phyloP scores from a whole-genome alignment of 2,113 vertebrate species.

The Onychorhynchus coronatus region DNA sequence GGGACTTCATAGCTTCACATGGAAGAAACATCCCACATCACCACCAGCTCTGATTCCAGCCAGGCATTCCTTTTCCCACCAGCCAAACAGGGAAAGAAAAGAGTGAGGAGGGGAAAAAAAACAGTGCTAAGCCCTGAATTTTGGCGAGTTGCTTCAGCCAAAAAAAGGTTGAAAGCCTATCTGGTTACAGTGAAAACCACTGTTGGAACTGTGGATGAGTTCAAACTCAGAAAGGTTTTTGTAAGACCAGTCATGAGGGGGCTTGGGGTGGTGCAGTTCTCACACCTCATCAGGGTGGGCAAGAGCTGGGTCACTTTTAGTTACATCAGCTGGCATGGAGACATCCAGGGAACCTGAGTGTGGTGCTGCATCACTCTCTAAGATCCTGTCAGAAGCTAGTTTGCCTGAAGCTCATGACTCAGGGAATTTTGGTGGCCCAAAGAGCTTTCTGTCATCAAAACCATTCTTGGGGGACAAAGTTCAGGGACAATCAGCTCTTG shows the following conservation, averaged over 20 bases:
- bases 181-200: slow-evolving; percentile 11
- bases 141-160: neutral
- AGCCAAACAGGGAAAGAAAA: neutral
- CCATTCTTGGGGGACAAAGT: neutral
- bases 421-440: neutral
- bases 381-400: neutral
- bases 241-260: neutral
- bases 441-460: neutral
- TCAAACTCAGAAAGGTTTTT: neutral
- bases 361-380: neutral
- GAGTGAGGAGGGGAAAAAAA: neutral
- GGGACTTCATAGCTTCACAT: neutral
- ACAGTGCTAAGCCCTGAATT: slow-evolving; percentile 8
- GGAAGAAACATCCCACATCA: neutral
- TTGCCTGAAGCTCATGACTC: neutral
- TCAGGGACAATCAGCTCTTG: neutral
- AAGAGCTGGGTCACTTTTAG: neutral
- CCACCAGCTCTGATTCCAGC: neutral
- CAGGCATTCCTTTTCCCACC: neutral
- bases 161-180: neutral
- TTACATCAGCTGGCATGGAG: neutral
- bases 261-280: neutral
- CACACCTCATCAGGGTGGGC: neutral
- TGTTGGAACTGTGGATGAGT: neutral
- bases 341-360: neutral